Base-by-base conservation (phyloP, 2,113 vertebrate genomes). In the Astatotilapia flaviijosephi region DNA sequence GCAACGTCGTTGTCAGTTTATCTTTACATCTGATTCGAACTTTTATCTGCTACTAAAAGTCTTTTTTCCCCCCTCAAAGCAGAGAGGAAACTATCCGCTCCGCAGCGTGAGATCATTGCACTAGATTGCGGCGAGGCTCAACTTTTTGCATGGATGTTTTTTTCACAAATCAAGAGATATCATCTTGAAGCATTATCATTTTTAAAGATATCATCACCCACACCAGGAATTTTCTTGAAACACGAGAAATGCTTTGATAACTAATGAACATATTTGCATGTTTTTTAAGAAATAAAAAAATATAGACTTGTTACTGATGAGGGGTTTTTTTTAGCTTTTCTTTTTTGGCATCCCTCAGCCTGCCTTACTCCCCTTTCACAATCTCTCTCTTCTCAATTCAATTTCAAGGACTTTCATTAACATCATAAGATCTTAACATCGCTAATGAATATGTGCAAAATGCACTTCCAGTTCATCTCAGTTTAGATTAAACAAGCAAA, bases 241-340 rank as follows among this genome's bases (percentile, higher is more conserved):
- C 33, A 13, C 1, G 73, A 83, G 26, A 37, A 60, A 84, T 5
- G 12, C 35, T 42, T 15, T 31, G 9, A 5, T 9, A 51, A 35
- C 33, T 21, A 6, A 47, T 31, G 8, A n/a, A 70, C 37, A 54
- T 53, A 81, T 79, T 33, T 42, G 21, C 35, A 17, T 45, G 2
- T 62, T 62, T 58, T 40, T 77, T 77, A 49, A 49, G 26, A 49
- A 77, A 2, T 33, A 7, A 49, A 49, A 47, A 77, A 77, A 31
- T 7, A 49, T 31, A 31, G 23, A 49, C 6, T 19, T n/a, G 42
- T n/a, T 77, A 77, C 4, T 49, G 23, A 49, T 49, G 42, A 19
- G 14, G 0, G 0, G 0, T 1, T 77, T 75, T 73, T 13, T 6
- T 2, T 2, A 3, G 4, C 1, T 35, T 14, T 42, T 23, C 3